These are phyloP conservation scores for Troides helena DNA, from an alignment of 2,888 invertebrate species.

Conservation along the genomic window DNA sequence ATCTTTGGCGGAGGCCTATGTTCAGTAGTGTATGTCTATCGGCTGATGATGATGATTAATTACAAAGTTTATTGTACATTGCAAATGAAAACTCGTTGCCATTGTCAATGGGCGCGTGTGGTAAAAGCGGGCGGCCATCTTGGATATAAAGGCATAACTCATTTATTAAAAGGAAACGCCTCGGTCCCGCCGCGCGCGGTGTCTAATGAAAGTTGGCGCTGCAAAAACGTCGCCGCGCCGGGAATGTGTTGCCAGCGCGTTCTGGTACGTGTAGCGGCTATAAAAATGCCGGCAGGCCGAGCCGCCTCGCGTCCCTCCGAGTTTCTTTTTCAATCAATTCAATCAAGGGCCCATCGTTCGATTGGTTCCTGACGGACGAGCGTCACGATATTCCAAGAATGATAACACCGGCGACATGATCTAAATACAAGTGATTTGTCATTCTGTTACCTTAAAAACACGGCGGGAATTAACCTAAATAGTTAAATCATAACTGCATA, in stretches of 20 bases:
- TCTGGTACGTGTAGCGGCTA: slow-evolving; percentile 73
- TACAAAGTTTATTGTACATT: slow-evolving; percentile 29
- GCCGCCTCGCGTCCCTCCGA: slow-evolving; percentile 54
- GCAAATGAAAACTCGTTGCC: slow-evolving; percentile 35
- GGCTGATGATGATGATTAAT: background rate
- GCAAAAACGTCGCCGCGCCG: slow-evolving; percentile 74
- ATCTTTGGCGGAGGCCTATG: too few species aligned
- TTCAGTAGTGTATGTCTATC: too few species aligned
- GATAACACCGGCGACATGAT: slow-evolving; percentile 17
- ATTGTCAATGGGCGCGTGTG: slow-evolving; percentile 63
- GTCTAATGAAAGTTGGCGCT: slow-evolving; percentile 76
- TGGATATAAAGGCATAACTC: slow-evolving; percentile 75
- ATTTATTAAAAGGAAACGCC: slow-evolving; percentile 75
- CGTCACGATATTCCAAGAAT: slow-evolving; percentile 50
- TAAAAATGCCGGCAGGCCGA: slow-evolving; percentile 72
- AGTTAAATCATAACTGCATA: background rate
- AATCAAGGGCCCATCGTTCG: slow-evolving; percentile 66
- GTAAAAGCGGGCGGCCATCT: slow-evolving; percentile 66
- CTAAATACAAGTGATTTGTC: slow-evolving; percentile 10
- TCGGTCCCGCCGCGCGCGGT: slow-evolving; percentile 65
- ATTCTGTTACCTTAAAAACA: slow-evolving; percentile 5
- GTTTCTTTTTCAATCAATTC: slow-evolving; percentile 76
- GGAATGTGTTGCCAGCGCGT: slow-evolving; percentile 78
- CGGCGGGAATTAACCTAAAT: background rate
- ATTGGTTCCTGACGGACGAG: slow-evolving; percentile 60